Evolutionary conservation across 2,797 vertebrate genomes (phyloP).

Genomic region (Oreonectes daqikongensis): DNA sequence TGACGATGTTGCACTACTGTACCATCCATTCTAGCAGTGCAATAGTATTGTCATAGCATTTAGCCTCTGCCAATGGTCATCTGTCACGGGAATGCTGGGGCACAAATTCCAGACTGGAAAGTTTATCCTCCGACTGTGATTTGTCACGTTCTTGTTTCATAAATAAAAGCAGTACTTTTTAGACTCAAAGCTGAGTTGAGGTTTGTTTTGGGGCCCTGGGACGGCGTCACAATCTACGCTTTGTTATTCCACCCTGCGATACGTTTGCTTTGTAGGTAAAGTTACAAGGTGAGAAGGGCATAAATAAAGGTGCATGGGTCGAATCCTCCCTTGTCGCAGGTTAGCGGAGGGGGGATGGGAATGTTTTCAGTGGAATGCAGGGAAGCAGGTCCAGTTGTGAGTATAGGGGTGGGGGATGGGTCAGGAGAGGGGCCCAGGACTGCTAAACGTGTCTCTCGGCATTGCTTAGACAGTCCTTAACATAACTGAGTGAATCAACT

Average conservation of each 20-base stretch:
- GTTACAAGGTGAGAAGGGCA: slow-evolving; percentile 2
- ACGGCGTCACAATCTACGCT: neutral
- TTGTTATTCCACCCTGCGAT: neutral
- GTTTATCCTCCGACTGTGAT: neutral
- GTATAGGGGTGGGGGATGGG: slow-evolving; percentile 51
- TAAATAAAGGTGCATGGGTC: slow-evolving; percentile 55
- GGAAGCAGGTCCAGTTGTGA: slow-evolving; percentile 77
- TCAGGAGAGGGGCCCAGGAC: slow-evolving; percentile 46
- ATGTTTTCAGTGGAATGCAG: slow-evolving; percentile 82
- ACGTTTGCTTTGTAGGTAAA: slow-evolving; percentile 24
- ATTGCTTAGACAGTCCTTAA: slow-evolving; percentile 42
- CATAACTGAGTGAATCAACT: slow-evolving; percentile 36
- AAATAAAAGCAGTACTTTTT: slow-evolving; percentile 8
- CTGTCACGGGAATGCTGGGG: neutral
- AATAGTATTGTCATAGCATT: slow-evolving; percentile 99
- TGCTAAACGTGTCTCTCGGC: slow-evolving; percentile 49
- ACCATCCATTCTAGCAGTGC: slow-evolving; percentile 98
- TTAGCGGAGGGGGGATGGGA: slow-evolving; percentile 59
- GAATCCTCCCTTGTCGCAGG: slow-evolving; percentile 73
- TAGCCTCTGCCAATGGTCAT: slow-evolving; percentile 72
- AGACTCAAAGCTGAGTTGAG: slow-evolving; percentile 6
- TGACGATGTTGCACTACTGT: slow-evolving; percentile 99
- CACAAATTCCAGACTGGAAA: neutral
- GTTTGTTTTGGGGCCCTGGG: neutral
- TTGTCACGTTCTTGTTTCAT: neutral